Conservation (phyloP, 2,113 vertebrate species). For the Ameiurus melas region DNA sequence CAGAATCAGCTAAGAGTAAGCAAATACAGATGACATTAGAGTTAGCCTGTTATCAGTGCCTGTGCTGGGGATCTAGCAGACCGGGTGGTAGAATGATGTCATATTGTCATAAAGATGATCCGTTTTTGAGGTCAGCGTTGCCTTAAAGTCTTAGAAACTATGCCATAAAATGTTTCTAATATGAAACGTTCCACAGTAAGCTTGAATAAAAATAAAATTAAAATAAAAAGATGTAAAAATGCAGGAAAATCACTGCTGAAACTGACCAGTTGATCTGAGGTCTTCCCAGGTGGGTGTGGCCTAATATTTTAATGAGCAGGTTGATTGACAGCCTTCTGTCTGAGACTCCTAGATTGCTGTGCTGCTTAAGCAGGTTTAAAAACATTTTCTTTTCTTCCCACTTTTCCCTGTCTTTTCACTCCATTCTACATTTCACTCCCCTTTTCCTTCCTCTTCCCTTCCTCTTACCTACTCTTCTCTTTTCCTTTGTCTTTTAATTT, state of each 20-base stretch:
- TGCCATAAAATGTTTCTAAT: background rate
- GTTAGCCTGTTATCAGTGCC: constrained; percentile 20
- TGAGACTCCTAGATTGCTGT: background rate
- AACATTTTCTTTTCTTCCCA: background rate
- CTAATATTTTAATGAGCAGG: background rate
- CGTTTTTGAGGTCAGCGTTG: background rate
- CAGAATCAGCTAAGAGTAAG: constrained; percentile 3
- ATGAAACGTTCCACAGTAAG: background rate
- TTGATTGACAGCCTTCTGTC: background rate
- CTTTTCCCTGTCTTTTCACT: background rate
- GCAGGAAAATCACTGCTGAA: background rate
- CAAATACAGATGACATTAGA: background rate
- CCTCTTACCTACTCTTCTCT: background rate
- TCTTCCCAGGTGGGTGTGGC: background rate
- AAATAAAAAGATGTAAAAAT: background rate
- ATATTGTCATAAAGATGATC: background rate
- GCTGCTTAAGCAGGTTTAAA: background rate
- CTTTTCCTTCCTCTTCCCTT: background rate
- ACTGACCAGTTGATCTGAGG: background rate
- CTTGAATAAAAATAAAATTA: background rate
- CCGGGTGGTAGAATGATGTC: constrained; percentile 14
- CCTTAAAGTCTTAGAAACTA: background rate
- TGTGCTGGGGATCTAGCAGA: constrained; percentile 2
- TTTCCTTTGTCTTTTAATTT: background rate
- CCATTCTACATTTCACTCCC: background rate